Evolutionary conservation across 2,888 invertebrate species (phyloP), one percentile per base, ranked within the genome.

Genomic region (Ischnus inquisitorius): DNA sequence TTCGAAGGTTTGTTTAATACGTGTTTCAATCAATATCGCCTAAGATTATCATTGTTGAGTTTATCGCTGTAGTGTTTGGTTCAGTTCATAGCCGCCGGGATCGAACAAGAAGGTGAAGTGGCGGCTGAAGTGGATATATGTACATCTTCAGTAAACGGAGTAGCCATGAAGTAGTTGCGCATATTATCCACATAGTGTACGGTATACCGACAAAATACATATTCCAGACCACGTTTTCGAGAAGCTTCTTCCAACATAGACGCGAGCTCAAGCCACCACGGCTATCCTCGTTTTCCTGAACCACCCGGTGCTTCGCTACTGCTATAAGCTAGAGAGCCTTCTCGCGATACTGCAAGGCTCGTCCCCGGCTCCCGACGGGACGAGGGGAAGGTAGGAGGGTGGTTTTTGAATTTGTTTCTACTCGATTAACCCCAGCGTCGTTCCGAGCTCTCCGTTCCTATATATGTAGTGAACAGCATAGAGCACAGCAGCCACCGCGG

Each of bases 361-460:
- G 64, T 69, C 48, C 60, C 54, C 69, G 51, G 79, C 19, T 82
- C 39, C 76, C 75, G 74, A 72, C 16, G 69, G 41, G 16, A 22
- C 25, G 19, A 64, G 54, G 34, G 34, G 51, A 28, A 75, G 43
- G 34, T 4, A 34, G 41, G 41, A 19, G 68, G 60, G 77, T 82
- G 87, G 86, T 90, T 90, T 91, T 89, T 89, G 90, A 91, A 91
- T 91, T 91, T 91, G 86, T 89, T 90, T 91, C 91, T 88, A 87
- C 89, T 89, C 91, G 91, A 91, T 91, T 91, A 91, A 91, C 88
- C 85, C 77, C 85, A 84, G 72, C 83, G 76, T 62, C 77, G 72
- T 82, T 77, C 51, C 72, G 67, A 46, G 34, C 60, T 60, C 71
- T 34, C n/a, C 16, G 22, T 77, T 60, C 12, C 28, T 28, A 54